Conservation (phyloP, 2,113 vertebrate genomes). For the Myrmecophaga tridactyla region DNA sequence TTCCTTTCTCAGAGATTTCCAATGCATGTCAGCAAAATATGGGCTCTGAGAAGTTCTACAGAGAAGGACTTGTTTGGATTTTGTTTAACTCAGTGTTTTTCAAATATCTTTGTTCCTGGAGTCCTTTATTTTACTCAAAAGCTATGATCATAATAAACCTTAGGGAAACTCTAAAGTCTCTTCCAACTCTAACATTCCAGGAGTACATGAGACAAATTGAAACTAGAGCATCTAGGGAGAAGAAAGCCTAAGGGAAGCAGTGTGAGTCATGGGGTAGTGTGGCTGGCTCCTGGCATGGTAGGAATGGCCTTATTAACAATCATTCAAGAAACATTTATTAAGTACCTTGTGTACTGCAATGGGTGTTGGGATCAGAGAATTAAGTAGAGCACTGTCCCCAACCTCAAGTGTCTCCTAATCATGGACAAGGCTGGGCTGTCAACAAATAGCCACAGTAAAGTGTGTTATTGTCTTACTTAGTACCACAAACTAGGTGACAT, state of each 20-base stretch:
- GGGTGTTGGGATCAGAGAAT: background rate
- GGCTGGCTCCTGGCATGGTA: background rate
- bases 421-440: background rate
- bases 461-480: fast-evolving
- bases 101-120: background rate
- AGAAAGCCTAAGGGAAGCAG: background rate
- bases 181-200: background rate
- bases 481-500: too few species aligned
- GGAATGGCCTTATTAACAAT: background rate
- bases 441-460: background rate
- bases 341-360: background rate
- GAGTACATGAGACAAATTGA: background rate
- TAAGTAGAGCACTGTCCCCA: background rate
- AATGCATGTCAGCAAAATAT: background rate
- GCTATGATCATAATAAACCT: background rate
- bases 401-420: background rate
- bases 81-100: background rate
- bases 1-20: background rate
- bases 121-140: background rate
- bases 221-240: background rate
- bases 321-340: too few species aligned
- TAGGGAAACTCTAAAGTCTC: background rate
- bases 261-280: background rate
- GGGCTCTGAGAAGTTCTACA: background rate
- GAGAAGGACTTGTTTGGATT: background rate